Conservation (phyloP, 2,113 vertebrate species). For the Potamarius usumacintae region DNA sequence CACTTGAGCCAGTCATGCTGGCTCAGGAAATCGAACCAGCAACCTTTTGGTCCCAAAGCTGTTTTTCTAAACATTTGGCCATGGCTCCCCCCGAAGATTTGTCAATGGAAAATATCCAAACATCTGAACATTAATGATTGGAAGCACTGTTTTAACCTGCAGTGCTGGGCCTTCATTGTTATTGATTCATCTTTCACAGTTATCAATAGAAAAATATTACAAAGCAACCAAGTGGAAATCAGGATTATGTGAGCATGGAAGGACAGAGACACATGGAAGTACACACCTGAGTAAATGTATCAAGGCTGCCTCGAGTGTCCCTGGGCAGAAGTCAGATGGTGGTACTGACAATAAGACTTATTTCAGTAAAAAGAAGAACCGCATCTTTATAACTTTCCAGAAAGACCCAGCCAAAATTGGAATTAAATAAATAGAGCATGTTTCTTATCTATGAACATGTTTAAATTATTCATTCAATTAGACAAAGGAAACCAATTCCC, state of each 20-base stretch:
- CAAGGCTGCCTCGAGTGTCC: neutral
- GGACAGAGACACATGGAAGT: neutral
- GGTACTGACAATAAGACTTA: neutral
- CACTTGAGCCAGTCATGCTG: too few relatives aligned
- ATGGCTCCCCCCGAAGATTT: too few relatives aligned
- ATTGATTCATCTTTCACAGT: neutral
- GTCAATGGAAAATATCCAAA: neutral
- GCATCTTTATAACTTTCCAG: neutral
- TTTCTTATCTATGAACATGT: neutral
- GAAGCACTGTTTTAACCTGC: neutral
- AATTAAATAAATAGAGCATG: neutral
- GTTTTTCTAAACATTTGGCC: too few relatives aligned
- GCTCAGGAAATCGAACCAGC: too few relatives aligned
- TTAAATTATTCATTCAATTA: neutral
- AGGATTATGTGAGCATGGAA: neutral
- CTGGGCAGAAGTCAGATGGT: neutral
- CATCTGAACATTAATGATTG: neutral
- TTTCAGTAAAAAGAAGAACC: slow-evolving; percentile 3
- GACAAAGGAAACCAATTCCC: neutral
- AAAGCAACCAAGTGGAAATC: neutral
- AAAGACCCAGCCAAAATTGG: neutral
- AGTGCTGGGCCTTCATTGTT: neutral
- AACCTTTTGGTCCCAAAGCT: too few relatives aligned
- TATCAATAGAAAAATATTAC: neutral
- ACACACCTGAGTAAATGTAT: neutral